These are phyloP conservation scores for Delia radicum DNA, from an alignment of 1,140 invertebrate genomes.

Conservation along the genomic window DNA sequence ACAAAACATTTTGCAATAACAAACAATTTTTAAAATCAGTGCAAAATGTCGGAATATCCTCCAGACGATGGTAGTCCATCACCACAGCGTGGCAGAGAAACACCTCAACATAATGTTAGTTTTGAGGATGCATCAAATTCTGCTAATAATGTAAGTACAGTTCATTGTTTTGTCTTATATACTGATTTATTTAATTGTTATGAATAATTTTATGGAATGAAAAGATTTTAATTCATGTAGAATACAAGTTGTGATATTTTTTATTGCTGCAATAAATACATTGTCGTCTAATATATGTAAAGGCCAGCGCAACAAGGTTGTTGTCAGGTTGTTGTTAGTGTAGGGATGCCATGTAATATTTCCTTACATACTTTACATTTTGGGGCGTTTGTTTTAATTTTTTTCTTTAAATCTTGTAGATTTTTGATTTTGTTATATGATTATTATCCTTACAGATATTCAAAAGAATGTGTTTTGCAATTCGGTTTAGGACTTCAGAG, in stretches of 20 bases:
- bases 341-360: not conserved
- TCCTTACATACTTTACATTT: not conserved
- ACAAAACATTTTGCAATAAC: not conserved
- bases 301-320: not conserved
- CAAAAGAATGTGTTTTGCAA: too few species aligned
- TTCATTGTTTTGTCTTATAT: not conserved
- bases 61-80: not conserved
- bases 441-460: too few species aligned
- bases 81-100: not conserved
- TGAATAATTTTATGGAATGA: too few species aligned
- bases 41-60: slow-evolving; percentile 8
- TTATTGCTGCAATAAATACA: not conserved
- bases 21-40: not conserved
- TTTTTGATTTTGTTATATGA: too few species aligned
- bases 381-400: too few species aligned
- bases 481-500: too few species aligned
- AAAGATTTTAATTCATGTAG: too few species aligned
- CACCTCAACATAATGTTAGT: not conserved
- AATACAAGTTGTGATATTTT: too few species aligned
- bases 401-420: too few species aligned
- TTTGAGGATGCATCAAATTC: not conserved
- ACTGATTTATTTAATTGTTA: too few species aligned
- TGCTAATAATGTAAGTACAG: slow-evolving; percentile 9
- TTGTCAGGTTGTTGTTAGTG: not conserved
- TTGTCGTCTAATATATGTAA: not conserved